Evolutionary conservation across 2,113 vertebrate species (phyloP).

Genomic region (Jaculus jaculus): DNA sequence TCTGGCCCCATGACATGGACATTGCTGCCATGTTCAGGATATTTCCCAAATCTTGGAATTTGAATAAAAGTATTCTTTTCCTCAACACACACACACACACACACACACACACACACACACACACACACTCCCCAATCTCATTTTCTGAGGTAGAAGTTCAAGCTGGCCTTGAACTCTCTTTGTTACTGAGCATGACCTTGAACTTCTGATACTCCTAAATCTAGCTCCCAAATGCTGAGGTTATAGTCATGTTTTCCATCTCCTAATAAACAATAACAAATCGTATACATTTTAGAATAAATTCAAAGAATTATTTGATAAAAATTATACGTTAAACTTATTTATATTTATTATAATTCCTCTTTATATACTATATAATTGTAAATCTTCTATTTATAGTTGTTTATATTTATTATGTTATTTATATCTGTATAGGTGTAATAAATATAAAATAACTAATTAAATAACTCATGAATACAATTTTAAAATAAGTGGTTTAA

Average conservation of each 20-base stretch:
- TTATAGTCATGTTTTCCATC: background rate
- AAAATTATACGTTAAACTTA: background rate
- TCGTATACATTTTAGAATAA: background rate
- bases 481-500: background rate
- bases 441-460: background rate
- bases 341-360: background rate
- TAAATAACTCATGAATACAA: background rate
- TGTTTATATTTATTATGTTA: background rate
- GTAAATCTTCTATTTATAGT: background rate
- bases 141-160: no score
- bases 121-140: no score
- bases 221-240: no score
- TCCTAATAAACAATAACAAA: background rate
- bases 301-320: background rate
- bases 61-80: background rate
- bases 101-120: no score
- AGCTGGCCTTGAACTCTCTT: no score
- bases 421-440: background rate
- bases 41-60: background rate
- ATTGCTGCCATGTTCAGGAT: no score
- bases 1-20: fast-evolving
- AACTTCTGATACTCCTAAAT: no score
- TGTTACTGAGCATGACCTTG: no score
- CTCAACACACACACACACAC: background rate
- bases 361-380: background rate